These are phyloP conservation scores for Drosophila aldrichi DNA, from an alignment of 2,888 invertebrate species.

Conservation along the genomic window DNA sequence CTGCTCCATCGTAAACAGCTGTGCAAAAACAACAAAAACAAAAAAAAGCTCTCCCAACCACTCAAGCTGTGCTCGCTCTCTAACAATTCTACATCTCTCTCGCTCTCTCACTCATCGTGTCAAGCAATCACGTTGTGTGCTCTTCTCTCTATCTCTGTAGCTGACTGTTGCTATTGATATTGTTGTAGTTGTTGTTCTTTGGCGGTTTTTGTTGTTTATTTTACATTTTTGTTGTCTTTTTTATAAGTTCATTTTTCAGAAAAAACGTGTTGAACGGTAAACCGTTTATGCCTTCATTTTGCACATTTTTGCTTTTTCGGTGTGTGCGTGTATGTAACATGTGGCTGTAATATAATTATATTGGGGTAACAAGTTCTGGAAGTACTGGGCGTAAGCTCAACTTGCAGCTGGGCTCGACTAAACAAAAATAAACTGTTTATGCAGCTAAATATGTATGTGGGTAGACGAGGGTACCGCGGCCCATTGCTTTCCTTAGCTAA, in stretches of 20 bases:
- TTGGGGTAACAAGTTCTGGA: slow-evolving; percentile 58
- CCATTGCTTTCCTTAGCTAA: slow-evolving; percentile 40
- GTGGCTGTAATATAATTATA: slow-evolving; percentile 49
- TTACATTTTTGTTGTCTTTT: slow-evolving; percentile 33
- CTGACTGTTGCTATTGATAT: slow-evolving; percentile 26
- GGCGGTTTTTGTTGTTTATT: slow-evolving; percentile 46
- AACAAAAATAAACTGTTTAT: slow-evolving; percentile 76
- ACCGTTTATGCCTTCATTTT: slow-evolving; percentile 48
- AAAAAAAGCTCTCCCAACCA: slow-evolving; percentile 18
- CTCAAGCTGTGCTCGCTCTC: slow-evolving; percentile 20
- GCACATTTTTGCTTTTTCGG: slow-evolving; percentile 28
- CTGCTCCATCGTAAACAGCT: slow-evolving; percentile 40
- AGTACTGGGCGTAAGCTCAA: slow-evolving; percentile 34
- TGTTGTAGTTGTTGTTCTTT: slow-evolving; percentile 43
- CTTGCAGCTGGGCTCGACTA: slow-evolving; percentile 62
- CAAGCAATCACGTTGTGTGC: slow-evolving; percentile 40
- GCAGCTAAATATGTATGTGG: slow-evolving; percentile 55
- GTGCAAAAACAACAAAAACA: slow-evolving; percentile 33
- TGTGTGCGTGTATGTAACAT: slow-evolving; percentile 33
- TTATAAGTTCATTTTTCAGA: slow-evolving; percentile 36
- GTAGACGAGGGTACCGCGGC: slow-evolving; percentile 1
- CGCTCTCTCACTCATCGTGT: not conserved
- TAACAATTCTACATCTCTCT: slow-evolving; percentile 14
- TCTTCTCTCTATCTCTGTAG: slow-evolving; percentile 15
- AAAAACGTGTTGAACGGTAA: slow-evolving; percentile 67